A percentile compares a stretch with the other conserved stretches of the same genome.
Evolutionary conservation across 2,888 invertebrate species (phyloP).

Genomic region (Caenorhabditis imperialis): DNA sequence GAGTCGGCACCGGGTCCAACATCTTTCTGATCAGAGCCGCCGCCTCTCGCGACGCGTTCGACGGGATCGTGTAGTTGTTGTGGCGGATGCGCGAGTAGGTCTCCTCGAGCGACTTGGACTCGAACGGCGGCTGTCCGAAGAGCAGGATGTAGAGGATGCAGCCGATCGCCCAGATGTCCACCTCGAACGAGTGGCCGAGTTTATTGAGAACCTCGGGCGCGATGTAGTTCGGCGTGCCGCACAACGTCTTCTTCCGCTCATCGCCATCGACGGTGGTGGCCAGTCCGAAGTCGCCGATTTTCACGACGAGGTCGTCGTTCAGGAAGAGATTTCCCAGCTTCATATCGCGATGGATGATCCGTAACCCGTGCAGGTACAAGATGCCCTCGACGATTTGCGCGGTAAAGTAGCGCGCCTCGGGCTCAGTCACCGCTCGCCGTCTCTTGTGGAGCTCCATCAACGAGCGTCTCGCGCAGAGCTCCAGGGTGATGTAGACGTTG

Average conservation of each 20-base stretch:
- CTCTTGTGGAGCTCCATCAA: conserved; percentile 99
- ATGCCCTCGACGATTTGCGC: conserved; percentile 91
- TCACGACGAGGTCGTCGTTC: conserved; percentile 73
- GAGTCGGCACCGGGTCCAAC: conserved; percentile 65
- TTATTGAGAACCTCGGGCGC: conserved; percentile 90
- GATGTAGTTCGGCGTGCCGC: conserved; percentile 78
- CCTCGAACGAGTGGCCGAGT: conserved; percentile 86
- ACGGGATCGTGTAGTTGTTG: conserved; percentile 79
- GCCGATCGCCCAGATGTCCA: conserved; percentile 96
- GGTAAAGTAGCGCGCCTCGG: conserved; percentile 97
- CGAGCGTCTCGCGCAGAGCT: conserved; percentile 93
- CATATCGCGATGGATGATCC: conserved; percentile 80
- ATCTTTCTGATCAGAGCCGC: conserved; percentile 79
- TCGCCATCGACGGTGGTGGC: not conserved
- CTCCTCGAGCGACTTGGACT: conserved; percentile 81
- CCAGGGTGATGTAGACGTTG: conserved; percentile 91
- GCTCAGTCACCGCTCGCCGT: conserved; percentile 93
- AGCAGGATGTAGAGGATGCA: conserved; percentile 94
- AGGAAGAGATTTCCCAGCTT: conserved; percentile 75
- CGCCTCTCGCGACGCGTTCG: conserved; percentile 79
- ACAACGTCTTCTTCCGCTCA: conserved; percentile 68
- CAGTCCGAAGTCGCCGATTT: conserved; percentile 78
- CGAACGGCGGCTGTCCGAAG: conserved; percentile 93
- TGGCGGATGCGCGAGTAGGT: conserved; percentile 80
- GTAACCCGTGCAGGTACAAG: conserved; percentile 90